Evolutionary conservation across 2,797 vertebrate genomes (phyloP), one percentile per base, ranked within the genome.

Genomic region (Lophius americanus): DNA sequence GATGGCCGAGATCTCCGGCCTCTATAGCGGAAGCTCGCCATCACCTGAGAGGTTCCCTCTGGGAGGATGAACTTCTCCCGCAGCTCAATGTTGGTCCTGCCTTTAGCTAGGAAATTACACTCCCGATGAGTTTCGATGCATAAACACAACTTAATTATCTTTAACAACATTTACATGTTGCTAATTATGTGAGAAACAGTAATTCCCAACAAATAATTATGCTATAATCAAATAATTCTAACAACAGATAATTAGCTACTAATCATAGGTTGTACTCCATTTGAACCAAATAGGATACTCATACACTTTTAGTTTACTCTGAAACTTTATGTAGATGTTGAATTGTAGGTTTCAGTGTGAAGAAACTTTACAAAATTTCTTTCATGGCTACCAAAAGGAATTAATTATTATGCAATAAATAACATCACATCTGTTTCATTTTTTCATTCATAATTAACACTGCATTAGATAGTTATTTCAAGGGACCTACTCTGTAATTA

Each of bases 41-140:
- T 98, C 83, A 95, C 94, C 87, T 98, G 98, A 54, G 94, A 96
- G 85, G 96, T 93, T 43, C 97, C 97, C 9, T 99, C 98, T 0
- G 98, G 97, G 72, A 99, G 85, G 76, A 99, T 99, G 91, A 99
- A 99, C 92, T 99, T 99, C 82, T 99, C 98, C 0, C 98, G 94
- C 33, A 99, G 93, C 82, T 99, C 98, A 92, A 99, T 66, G 2
- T 99, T 99, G 12, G 98, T 99, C 78, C 98, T 94, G 71, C 98
- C 98, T 91, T 99, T 99, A 52, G 98, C 98, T 99, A 76, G 39
- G 54, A 76, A 52, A 83, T 0, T 2, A 82, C 32, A 82, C 5
- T 46, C 35, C 6, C 14, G 42, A 65, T 88, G 37, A 90, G 78
- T 6, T 23, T 13, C 2, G 2, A 0, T 52, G 10, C 14, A 60